Percentiles rank a stretch among this genome's conserved stretches.
Conservation (phyloP, 2,797 vertebrate species). For the Microchirus variegatus region DNA sequence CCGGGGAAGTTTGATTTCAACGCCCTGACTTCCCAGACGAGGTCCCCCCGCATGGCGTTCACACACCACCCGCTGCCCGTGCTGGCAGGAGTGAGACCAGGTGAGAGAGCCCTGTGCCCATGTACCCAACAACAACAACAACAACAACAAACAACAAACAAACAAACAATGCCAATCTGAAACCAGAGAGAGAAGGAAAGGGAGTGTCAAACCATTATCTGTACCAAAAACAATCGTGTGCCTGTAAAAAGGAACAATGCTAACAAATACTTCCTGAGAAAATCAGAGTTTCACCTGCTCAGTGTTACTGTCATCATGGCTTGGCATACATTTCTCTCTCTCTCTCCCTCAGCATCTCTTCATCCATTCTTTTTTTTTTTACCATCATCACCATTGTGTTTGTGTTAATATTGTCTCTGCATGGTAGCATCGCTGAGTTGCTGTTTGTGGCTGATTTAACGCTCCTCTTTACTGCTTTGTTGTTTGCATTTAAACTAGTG, state of each 20-base stretch:
- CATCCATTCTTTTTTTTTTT: conserved; percentile 69
- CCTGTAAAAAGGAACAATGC: no score
- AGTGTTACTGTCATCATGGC: conserved; percentile 68
- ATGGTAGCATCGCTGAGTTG: conserved; percentile 67
- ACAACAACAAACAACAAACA: no score
- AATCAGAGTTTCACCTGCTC: conserved; percentile 68
- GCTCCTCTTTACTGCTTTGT: conserved; percentile 50
- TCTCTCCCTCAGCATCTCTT: conserved; percentile 77
- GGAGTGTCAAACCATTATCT: conserved; percentile 56
- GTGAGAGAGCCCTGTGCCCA: conserved; percentile 89
- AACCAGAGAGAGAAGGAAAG: conserved; percentile 79
- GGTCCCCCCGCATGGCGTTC: conserved; percentile 96
- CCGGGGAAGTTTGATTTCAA: conserved; percentile 98
- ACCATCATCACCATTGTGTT: conserved; percentile 64
- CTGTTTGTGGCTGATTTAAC: conserved; percentile 54
- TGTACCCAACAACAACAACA: conserved; percentile 62
- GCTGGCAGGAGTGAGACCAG: conserved; percentile 98
- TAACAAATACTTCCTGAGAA: conserved; percentile 29
- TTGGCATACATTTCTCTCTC: conserved; percentile 74
- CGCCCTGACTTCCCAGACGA: conserved; percentile 93
- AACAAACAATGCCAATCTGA: no score
- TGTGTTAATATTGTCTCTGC: conserved; percentile 71
- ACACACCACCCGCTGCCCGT: conserved; percentile 98
- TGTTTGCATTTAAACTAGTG: conserved; percentile 42
- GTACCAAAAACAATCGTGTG: conserved; percentile 21